These are phyloP conservation scores for Hyperopisus bebe DNA, from an alignment of 2,113 vertebrate genomes.

Conservation along the genomic window DNA sequence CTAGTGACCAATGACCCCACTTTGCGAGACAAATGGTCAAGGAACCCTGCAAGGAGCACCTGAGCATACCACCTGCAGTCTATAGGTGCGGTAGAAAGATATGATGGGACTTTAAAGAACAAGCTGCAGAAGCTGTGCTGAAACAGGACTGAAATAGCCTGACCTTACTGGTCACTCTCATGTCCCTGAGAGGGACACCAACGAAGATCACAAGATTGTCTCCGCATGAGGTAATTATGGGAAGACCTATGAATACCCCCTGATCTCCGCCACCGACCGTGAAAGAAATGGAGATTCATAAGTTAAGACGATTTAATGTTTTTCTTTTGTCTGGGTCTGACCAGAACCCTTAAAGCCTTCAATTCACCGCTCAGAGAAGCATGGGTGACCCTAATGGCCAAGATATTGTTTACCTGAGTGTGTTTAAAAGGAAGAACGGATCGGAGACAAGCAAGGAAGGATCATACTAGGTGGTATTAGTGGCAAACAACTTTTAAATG, in stretches of 20 bases:
- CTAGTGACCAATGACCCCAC: neutral
- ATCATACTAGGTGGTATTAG: neutral
- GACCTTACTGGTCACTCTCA: neutral
- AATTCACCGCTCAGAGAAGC: neutral
- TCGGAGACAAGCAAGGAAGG: neutral
- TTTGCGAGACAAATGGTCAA: neutral
- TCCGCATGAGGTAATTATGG: neutral
- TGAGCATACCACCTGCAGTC: neutral
- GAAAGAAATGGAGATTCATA: neutral
- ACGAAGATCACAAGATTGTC: neutral
- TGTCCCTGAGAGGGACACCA: neutral
- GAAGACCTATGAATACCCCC: neutral
- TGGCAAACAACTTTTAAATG: neutral
- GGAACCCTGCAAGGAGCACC: neutral
- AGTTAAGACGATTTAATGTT: neutral
- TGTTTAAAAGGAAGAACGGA: neutral
- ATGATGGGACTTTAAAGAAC: neutral
- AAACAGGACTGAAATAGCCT: neutral
- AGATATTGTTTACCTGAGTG: neutral
- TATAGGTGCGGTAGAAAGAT: neutral
- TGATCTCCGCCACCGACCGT: neutral
- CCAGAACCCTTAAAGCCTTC: neutral
- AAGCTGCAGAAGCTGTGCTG: neutral
- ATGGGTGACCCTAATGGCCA: neutral
- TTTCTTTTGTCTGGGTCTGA: neutral